A percentile compares a stretch with the other conserved stretches of the same genome.
Evolutionary conservation across 2,113 vertebrate species (phyloP).

Genomic region (Passer montanus): DNA sequence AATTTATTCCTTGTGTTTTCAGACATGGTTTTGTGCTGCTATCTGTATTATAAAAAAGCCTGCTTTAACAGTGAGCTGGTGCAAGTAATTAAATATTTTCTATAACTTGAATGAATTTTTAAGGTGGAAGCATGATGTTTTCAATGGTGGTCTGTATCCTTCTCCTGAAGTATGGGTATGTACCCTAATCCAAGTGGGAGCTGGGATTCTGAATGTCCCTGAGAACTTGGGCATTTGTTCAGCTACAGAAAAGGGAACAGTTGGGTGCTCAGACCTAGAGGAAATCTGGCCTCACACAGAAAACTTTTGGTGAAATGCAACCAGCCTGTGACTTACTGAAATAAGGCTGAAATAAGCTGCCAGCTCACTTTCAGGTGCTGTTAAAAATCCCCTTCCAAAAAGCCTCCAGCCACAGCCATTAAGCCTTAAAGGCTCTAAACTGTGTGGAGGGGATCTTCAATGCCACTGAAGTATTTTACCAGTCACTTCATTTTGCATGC

Average conservation of each 20-base stretch:
- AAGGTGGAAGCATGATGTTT: background rate
- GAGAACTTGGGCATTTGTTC: background rate
- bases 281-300: slow-evolving; percentile 1
- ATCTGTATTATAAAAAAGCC: background rate
- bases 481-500: background rate
- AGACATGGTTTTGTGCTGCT: background rate
- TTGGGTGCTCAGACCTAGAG: slow-evolving; percentile 25
- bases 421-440: background rate
- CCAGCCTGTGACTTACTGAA: background rate
- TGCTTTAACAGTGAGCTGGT: background rate
- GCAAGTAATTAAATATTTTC: background rate
- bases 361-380: slow-evolving; percentile 9
- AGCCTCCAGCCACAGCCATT: background rate
- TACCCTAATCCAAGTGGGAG: background rate
- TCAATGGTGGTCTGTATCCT: background rate
- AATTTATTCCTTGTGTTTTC: background rate
- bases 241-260: background rate
- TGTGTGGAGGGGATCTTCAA: background rate
- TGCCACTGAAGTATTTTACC: background rate
- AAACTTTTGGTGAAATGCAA: background rate
- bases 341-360: background rate
- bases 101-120: background rate
- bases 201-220: background rate
- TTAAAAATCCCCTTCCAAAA: slow-evolving; percentile 38
- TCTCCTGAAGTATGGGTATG: background rate